Conservation (phyloP, 2,113 vertebrate species). For the Campylomormyrus tamandua region DNA sequence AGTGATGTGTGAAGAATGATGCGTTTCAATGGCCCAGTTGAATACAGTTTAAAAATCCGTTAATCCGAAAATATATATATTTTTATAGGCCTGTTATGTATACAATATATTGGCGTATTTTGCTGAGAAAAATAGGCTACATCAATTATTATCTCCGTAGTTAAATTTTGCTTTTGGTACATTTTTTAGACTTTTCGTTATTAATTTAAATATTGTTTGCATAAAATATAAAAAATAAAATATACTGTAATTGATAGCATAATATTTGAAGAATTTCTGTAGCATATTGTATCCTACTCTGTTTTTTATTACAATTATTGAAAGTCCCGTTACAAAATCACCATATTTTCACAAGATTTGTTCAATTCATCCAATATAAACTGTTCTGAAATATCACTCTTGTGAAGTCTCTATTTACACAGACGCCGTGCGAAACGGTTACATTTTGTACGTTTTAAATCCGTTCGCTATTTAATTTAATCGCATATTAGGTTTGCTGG, state of each 20-base stretch:
- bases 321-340: neutral
- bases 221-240: neutral
- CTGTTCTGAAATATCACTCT: neutral
- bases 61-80: neutral
- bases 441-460: neutral
- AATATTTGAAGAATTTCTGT: neutral
- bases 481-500: neutral
- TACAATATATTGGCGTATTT: neutral
- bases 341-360: neutral
- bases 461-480: neutral
- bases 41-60: slow-evolving; percentile 6
- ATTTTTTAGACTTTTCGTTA: neutral
- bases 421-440: neutral
- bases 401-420: neutral
- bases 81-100: neutral
- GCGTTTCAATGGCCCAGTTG: neutral
- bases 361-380: neutral
- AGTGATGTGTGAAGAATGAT: neutral
- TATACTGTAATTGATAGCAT: neutral
- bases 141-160: neutral
- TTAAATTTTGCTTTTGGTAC: neutral
- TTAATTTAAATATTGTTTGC: neutral
- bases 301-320: neutral
- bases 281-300: neutral
- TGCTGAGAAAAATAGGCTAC: neutral